Percentiles rank a stretch among this genome's conserved stretches.
Evolutionary conservation across 64 coral and sea anemone genomes (phyloP).

Genomic region (Montipora cactus): DNA sequence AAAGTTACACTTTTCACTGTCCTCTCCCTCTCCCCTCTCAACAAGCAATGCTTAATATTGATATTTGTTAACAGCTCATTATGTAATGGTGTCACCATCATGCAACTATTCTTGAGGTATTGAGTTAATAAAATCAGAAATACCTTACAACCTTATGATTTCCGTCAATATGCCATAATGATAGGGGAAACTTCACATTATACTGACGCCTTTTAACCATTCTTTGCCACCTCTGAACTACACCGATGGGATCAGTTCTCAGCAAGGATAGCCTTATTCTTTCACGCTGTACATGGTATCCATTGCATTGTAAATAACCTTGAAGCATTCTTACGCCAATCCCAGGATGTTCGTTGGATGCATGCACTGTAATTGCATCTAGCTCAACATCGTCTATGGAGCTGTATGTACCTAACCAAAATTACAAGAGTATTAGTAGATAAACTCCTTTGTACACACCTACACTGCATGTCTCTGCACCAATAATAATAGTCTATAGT

Average conservation of each 20-base stretch:
- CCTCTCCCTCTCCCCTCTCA: too few species aligned
- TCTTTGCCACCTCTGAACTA: slow-evolving; percentile 31
- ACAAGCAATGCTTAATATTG: too few species aligned
- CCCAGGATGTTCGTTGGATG: slow-evolving; percentile 4
- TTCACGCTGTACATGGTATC: slow-evolving; percentile 18
- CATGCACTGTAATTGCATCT: too few species aligned
- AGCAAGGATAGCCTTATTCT: slow-evolving; percentile 34
- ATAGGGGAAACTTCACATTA: slow-evolving; percentile 22
- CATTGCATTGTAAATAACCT: neutral
- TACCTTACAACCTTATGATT: slow-evolving; percentile 50
- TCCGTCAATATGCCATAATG: slow-evolving; percentile 32
- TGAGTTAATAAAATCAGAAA: neutral
- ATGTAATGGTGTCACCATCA: neutral
- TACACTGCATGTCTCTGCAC: too few species aligned
- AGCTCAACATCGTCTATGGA: too few species aligned
- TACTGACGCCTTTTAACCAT: slow-evolving; percentile 23
- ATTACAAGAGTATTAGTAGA: too few species aligned
- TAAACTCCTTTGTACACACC: too few species aligned
- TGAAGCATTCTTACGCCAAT: slow-evolving; percentile 23
- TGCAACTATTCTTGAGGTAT: neutral
- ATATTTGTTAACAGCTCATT: too few species aligned
- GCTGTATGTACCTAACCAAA: too few species aligned
- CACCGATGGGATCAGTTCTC: slow-evolving; percentile 42
- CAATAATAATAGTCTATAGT: too few species aligned
- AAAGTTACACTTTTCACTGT: too few species aligned